Evolutionary conservation across 2,888 invertebrate genomes (phyloP).

Genomic region (Netelia virgata): DNA sequence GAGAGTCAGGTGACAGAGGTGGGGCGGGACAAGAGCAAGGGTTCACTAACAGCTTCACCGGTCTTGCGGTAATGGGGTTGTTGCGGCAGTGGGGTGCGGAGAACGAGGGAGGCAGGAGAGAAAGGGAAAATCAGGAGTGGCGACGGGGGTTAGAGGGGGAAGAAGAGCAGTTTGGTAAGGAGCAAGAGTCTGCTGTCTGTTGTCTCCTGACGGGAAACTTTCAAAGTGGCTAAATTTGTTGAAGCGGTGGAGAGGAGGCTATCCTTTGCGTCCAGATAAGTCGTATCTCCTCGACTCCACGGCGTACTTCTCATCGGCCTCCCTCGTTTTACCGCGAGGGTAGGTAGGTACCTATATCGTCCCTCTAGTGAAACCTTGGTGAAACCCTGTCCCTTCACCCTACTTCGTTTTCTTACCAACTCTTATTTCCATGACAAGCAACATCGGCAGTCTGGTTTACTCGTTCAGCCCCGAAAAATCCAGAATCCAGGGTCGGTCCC

Average conservation of each 20-base stretch:
- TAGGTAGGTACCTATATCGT: not conserved
- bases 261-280: constrained; percentile 63
- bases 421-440: not conserved
- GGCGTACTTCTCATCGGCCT: constrained; percentile 27
- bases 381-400: not conserved
- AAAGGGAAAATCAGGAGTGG: not conserved
- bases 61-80: constrained; percentile 57
- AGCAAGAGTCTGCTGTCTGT: constrained; percentile 32
- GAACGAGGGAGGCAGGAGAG: not conserved
- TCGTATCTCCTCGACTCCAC: constrained; percentile 59
- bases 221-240: constrained; percentile 69
- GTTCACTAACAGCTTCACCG: constrained; percentile 61
- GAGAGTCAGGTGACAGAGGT: constrained; percentile 56
- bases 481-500: not conserved
- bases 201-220: constrained; percentile 58
- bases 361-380: not conserved
- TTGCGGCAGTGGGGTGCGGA: constrained; percentile 30
- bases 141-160: not conserved
- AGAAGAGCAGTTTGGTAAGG: constrained; percentile 21
- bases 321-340: constrained; percentile 4
- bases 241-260: constrained; percentile 50
- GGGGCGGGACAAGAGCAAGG: constrained; percentile 44
- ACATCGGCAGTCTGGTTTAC: not conserved
- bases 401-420: constrained; percentile 13
- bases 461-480: constrained; percentile 12